These are phyloP conservation scores for Drosophila pandora DNA, from an alignment of 1,140 invertebrate species.

Conservation along the genomic window DNA sequence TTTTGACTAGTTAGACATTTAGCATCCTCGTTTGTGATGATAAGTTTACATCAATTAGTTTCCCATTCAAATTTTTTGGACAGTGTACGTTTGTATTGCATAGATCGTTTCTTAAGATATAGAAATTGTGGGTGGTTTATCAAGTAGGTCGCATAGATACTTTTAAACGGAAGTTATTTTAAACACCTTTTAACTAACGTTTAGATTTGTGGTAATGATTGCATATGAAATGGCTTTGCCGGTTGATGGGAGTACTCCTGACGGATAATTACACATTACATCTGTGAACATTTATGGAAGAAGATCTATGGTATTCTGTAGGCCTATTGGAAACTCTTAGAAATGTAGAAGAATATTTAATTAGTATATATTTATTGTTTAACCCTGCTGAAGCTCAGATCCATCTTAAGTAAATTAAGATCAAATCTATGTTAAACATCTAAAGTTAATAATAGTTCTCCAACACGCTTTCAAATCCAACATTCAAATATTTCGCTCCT, in stretches of 20 bases:
- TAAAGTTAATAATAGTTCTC: not conserved
- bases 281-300: slow-evolving; percentile 4
- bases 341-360: not conserved
- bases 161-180: slow-evolving; percentile 7
- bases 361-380: not conserved
- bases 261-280: not conserved
- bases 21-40: slow-evolving; percentile 36
- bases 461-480: slow-evolving; percentile 1
- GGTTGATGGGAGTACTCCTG: slow-evolving; percentile 20
- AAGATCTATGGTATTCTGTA: not conserved
- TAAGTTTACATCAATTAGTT: slow-evolving; percentile 48
- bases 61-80: slow-evolving; percentile 40
- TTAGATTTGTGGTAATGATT: slow-evolving; percentile 20
- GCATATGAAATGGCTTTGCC: slow-evolving; percentile 33
- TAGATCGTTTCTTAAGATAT: slow-evolving; percentile 56
- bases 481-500: not conserved
- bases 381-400: slow-evolving; percentile 13
- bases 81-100: slow-evolving; percentile 66
- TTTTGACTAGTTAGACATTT: slow-evolving; percentile 73
- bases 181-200: slow-evolving; percentile 21
- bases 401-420: slow-evolving; percentile 8
- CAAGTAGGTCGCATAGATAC: slow-evolving; percentile 61
- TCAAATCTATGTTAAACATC: not conserved
- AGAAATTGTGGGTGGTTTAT: slow-evolving; percentile 67
- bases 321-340: not conserved